phyloP scores from a whole-genome alignment of 1,140 invertebrate species.

The Gryon sp. region DNA sequence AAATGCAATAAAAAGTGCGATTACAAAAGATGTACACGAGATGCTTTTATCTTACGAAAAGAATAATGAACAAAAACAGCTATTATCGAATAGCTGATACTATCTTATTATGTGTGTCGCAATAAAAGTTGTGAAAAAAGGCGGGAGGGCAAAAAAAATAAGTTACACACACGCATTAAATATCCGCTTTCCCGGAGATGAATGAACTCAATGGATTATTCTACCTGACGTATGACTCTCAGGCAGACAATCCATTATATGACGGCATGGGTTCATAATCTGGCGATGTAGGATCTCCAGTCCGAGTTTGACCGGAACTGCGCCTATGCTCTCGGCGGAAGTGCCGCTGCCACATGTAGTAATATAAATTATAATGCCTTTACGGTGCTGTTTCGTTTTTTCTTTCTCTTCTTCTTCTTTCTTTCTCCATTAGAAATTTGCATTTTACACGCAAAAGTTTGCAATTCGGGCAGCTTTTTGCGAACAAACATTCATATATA shows the following conservation, averaged over 20 bases:
- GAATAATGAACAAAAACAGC: constrained; percentile 7
- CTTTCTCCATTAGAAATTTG: constrained; percentile 75
- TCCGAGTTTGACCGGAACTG: constrained; percentile 77
- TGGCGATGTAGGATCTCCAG: constrained; percentile 77
- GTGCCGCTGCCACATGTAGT: constrained; percentile 78
- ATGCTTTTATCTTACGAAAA: constrained; percentile 2
- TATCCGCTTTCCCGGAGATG: constrained; percentile 58
- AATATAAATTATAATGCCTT: constrained; percentile 80
- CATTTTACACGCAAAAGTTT: constrained; percentile 72
- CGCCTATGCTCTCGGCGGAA: constrained; percentile 78
- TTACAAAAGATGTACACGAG: too few species aligned
- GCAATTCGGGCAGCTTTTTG: constrained; percentile 55
- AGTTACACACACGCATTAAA: constrained; percentile 64
- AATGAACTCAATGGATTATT: constrained; percentile 70
- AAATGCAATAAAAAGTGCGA: too few species aligned
- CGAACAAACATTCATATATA: constrained; percentile 34
- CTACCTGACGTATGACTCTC: constrained; percentile 74
- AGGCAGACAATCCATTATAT: constrained; percentile 77
- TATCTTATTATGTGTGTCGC: constrained; percentile 40
- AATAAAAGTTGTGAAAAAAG: constrained; percentile 52
- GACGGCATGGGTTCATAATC: constrained; percentile 76
- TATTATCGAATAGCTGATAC: constrained; percentile 29
- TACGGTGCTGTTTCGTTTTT: constrained; percentile 76
- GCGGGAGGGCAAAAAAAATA: constrained; percentile 20
- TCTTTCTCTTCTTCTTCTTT: too few species aligned